phyloP scores from a whole-genome alignment of 2,797 vertebrate species.

The Sphenodon punctatus region DNA sequence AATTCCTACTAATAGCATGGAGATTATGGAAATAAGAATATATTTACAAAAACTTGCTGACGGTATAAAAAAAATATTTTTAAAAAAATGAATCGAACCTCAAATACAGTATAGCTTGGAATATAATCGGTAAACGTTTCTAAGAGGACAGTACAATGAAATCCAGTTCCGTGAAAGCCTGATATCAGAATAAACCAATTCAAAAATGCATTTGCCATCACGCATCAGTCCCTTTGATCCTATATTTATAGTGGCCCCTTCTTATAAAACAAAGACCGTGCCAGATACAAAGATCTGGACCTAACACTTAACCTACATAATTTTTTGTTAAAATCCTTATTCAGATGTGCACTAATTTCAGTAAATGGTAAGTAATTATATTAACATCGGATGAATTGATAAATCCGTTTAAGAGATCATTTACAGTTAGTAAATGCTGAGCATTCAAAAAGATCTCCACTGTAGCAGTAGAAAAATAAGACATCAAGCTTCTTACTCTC shows the following conservation, averaged over 20 bases:
- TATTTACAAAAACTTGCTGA: slow-evolving; percentile 61
- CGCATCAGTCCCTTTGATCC: slow-evolving; percentile 64
- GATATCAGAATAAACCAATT: slow-evolving; percentile 65
- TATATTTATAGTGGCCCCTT: slow-evolving; percentile 65
- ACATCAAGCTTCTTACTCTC: slow-evolving; percentile 56
- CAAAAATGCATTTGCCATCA: slow-evolving; percentile 50
- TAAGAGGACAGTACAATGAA: slow-evolving; percentile 63
- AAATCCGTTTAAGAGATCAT: slow-evolving; percentile 67
- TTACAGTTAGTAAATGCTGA: slow-evolving; percentile 64
- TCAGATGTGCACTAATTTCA: slow-evolving; percentile 57
- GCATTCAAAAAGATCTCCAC: slow-evolving; percentile 66
- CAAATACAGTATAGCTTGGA: slow-evolving; percentile 49
- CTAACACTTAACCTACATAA: slow-evolving; percentile 62
- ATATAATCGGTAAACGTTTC: slow-evolving; percentile 54
- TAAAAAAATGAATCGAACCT: no score
- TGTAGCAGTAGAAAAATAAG: slow-evolving; percentile 61
- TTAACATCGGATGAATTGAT: slow-evolving; percentile 68
- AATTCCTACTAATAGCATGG: not conserved
- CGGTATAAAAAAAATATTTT: slow-evolving; percentile 3
- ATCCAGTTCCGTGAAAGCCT: slow-evolving; percentile 68
- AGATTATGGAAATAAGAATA: slow-evolving; percentile 38
- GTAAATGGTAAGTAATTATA: slow-evolving; percentile 60
- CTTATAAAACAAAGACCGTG: slow-evolving; percentile 53
- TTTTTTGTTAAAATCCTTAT: slow-evolving; percentile 50
- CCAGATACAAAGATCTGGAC: slow-evolving; percentile 62